phyloP scores from a whole-genome alignment of 2,113 vertebrate species.

The Myotis yumanensis region DNA sequence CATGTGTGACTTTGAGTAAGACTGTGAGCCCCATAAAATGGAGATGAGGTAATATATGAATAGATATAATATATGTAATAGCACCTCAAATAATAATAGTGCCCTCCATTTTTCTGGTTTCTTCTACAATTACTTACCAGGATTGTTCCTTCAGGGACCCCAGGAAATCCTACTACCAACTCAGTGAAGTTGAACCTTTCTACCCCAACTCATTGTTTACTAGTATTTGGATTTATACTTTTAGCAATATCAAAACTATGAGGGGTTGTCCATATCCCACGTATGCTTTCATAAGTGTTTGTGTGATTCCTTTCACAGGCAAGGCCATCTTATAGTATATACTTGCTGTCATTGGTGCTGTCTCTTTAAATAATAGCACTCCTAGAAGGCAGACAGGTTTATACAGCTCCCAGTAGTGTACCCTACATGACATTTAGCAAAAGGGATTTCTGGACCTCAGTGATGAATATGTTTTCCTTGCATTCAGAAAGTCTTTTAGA shows the following conservation, averaged over 20 bases:
- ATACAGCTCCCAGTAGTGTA: neutral
- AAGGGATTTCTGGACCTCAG: neutral
- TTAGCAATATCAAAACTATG: conserved; percentile 8
- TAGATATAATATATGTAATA: neutral
- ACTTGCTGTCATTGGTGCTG: neutral
- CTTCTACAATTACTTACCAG: conserved; percentile 3
- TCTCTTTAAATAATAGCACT: neutral
- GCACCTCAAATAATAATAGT: conserved; percentile 20
- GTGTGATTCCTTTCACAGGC: neutral
- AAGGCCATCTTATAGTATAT: neutral
- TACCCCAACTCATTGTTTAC: neutral
- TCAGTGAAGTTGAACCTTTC: conserved; percentile 21
- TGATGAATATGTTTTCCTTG: conserved; percentile 40
- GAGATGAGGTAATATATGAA: neutral
- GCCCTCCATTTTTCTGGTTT: conserved; percentile 45
- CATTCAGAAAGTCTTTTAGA: conserved; percentile 46
- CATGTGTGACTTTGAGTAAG: conserved; percentile 4
- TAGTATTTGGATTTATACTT: conserved; percentile 35
- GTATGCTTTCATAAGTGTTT: conserved; percentile 4
- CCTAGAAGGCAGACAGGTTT: neutral
- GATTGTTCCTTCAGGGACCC: conserved; percentile 19
- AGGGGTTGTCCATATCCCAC: neutral
- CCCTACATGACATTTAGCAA: neutral
- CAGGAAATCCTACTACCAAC: conserved; percentile 31
- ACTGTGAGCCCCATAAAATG: neutral